These are phyloP conservation scores for Leucosticte australis DNA, from an alignment of 2,113 vertebrate genomes.

Conservation along the genomic window DNA sequence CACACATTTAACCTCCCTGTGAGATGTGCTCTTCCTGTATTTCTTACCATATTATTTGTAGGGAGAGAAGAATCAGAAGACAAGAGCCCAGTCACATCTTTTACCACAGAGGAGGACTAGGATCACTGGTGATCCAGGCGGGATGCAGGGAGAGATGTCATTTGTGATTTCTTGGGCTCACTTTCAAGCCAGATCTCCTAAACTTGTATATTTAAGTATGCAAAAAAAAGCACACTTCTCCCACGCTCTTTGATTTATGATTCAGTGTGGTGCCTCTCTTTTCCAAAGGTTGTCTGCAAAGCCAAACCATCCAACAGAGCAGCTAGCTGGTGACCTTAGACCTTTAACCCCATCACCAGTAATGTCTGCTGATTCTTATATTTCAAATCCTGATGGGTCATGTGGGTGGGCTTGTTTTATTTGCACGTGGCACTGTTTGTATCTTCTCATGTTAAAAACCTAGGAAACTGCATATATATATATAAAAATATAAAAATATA, in stretches of 20 bases:
- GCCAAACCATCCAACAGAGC: background rate
- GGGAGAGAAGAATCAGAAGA: background rate
- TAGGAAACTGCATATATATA: constrained; percentile 13
- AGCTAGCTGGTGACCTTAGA: background rate
- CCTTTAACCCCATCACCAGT: background rate
- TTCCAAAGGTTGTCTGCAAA: background rate
- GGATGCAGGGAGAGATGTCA: background rate
- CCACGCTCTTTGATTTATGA: background rate
- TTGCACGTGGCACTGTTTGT: constrained; percentile 42
- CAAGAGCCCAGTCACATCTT: background rate
- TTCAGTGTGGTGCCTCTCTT: background rate
- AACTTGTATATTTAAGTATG: background rate
- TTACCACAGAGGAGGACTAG: background rate
- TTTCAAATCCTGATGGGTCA: constrained; percentile 3
- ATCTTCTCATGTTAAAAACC: constrained; percentile 38
- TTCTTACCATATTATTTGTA: background rate
- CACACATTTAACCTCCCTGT: background rate
- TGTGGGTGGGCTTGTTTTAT: background rate
- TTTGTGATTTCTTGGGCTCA: background rate
- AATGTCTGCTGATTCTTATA: background rate
- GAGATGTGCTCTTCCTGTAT: background rate
- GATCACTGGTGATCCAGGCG: background rate
- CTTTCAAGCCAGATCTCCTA: background rate
- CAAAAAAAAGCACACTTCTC: background rate
- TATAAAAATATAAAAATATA: background rate